A percentile compares a stretch with the other conserved stretches of the same genome.
phyloP scores from a whole-genome alignment of 2,888 invertebrate genomes.

The Chesias legatella region DNA sequence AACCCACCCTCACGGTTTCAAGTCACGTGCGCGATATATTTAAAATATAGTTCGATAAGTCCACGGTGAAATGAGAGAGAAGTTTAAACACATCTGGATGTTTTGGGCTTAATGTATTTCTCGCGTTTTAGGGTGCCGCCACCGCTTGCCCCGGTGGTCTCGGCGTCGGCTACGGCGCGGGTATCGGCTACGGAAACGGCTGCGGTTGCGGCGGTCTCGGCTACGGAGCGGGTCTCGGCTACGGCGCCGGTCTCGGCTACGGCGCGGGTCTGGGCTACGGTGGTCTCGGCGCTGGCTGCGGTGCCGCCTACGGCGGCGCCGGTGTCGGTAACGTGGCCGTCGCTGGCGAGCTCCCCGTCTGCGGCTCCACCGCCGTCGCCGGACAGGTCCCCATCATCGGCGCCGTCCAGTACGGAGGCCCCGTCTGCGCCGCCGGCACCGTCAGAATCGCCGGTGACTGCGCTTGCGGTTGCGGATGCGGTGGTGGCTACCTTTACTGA shows the following conservation, averaged over 20 bases:
- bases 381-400: slow-evolving; percentile 30
- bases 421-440: slow-evolving; percentile 26
- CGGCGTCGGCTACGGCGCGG: slow-evolving; percentile 3
- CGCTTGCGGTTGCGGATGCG: slow-evolving; percentile 23
- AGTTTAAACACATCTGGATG: too few species aligned
- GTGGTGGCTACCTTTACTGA: not conserved
- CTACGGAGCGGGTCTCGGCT: slow-evolving; percentile 33
- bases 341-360: slow-evolving; percentile 27
- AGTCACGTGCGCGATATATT: too few species aligned
- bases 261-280: slow-evolving; percentile 21
- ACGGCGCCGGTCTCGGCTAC: slow-evolving; percentile 4
- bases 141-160: slow-evolving; percentile 1
- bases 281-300: slow-evolving; percentile 17
- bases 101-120: not conserved
- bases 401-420: slow-evolving; percentile 23
- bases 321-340: slow-evolving; percentile 28
- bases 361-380: slow-evolving; percentile 24
- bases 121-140: slow-evolving; percentile 3
- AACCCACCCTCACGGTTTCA: too few species aligned
- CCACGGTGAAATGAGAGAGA: too few species aligned
- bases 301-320: slow-evolving; percentile 25
- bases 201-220: slow-evolving; percentile 11
- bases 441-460: slow-evolving; percentile 28
- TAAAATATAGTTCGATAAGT: too few species aligned
- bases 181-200: slow-evolving; percentile 32